Evolutionary conservation across 1,140 invertebrate species (phyloP).

Genomic region (Aphelinus atriplicis): DNA sequence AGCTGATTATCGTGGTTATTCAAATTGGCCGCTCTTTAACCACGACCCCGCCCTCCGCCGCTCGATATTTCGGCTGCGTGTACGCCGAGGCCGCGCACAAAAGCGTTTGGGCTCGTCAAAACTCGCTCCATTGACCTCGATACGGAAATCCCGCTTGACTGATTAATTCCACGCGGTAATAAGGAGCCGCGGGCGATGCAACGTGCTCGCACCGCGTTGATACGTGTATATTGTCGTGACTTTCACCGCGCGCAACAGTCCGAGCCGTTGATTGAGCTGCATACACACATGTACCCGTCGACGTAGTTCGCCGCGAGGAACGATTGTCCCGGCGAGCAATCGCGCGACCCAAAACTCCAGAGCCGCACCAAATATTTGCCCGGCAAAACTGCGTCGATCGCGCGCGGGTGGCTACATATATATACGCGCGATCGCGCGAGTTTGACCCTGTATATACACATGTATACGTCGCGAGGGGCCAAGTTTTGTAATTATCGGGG

Average conservation of each 20-base stretch:
- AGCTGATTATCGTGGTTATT: constrained; percentile 40
- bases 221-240: too few species aligned
- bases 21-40: constrained; percentile 12
- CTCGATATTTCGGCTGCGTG: constrained; percentile 28
- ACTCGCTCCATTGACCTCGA: not conserved
- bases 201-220: too few species aligned
- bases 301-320: too few species aligned
- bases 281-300: too few species aligned
- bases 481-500: constrained; percentile 30
- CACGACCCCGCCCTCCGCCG: not conserved
- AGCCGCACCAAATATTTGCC: not conserved
- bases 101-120: not conserved
- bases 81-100: constrained; percentile 11
- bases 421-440: not conserved
- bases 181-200: too few species aligned
- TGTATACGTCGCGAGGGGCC: not conserved
- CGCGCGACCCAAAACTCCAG: too few species aligned
- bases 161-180: too few species aligned
- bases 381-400: constrained; percentile 5
- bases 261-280: too few species aligned
- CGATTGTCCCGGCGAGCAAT: too few species aligned
- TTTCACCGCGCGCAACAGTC: too few species aligned
- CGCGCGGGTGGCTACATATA: not conserved
- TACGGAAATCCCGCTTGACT: too few species aligned
- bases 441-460: not conserved